These are phyloP conservation scores for Orycteropus afer DNA, from an alignment of 2,113 vertebrate genomes.

Conservation along the genomic window DNA sequence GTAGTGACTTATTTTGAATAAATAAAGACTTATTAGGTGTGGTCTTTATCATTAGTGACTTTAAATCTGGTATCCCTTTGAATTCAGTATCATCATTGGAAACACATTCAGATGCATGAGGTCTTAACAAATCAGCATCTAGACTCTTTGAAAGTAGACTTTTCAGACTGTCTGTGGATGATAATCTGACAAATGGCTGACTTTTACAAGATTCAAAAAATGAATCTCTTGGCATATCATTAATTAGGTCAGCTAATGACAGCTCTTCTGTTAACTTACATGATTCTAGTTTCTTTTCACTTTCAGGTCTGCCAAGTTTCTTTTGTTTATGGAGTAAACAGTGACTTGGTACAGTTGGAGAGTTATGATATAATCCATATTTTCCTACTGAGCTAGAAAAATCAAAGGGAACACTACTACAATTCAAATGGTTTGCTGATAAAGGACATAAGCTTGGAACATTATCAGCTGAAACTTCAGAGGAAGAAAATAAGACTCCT, in stretches of 20 bases:
- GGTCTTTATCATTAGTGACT: slow-evolving; percentile 79
- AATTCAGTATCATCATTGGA: slow-evolving; percentile 72
- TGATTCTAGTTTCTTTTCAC: slow-evolving; percentile 81
- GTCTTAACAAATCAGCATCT: slow-evolving; percentile 70
- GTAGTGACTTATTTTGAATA: slow-evolving; percentile 63
- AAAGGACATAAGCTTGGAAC: slow-evolving; percentile 75
- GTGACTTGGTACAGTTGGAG: slow-evolving; percentile 74
- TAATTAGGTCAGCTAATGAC: slow-evolving; percentile 77
- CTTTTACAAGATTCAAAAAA: slow-evolving; percentile 68
- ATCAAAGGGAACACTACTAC: slow-evolving; percentile 66
- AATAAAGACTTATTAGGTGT: slow-evolving; percentile 64
- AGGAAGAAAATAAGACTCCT: slow-evolving; percentile 93
- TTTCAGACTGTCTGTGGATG: slow-evolving; percentile 67
- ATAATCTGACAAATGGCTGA: slow-evolving; percentile 67
- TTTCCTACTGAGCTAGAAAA: slow-evolving; percentile 80
- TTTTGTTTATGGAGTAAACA: slow-evolving; percentile 75
- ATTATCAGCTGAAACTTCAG: slow-evolving; percentile 81
- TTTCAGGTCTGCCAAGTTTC: slow-evolving; percentile 71
- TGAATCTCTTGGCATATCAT: slow-evolving; percentile 74
- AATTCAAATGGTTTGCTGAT: slow-evolving; percentile 68
- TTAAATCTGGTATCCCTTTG: slow-evolving; percentile 81
- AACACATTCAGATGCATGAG: slow-evolving; percentile 67
- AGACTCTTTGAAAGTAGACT: slow-evolving; percentile 72
- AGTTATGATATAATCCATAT: slow-evolving; percentile 76
- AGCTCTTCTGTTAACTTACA: slow-evolving; percentile 79